Base-by-base conservation (phyloP, 2,797 vertebrate genomes). In the Syncerus caffer region DNA sequence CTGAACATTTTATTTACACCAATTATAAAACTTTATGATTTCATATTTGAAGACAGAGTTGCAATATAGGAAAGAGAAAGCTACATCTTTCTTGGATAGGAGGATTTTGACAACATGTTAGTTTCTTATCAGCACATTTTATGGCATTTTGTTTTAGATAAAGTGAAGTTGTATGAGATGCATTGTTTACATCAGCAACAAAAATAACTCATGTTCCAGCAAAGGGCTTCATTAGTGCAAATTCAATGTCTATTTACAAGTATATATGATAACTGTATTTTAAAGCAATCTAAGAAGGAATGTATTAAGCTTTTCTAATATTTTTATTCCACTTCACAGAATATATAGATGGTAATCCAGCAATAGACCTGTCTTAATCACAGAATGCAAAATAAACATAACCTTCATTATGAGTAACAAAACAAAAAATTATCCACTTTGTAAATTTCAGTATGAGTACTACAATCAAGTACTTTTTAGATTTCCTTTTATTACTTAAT, bases 271-370 rank as follows among this genome's bases (percentile, higher is more conserved):
- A 79, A 50, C 7, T 79, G n/a, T 6, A 88, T 50, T 93, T 91
- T 71, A 97, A 96, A 97, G 92, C 21, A 94, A 87, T 34, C 16
- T 89, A 83, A 45, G 58, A 95, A 91, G 74, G 55, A 92, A 89
- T 89, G 2, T 50, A 80, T 91, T 91, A 76, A 82, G 79, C 7
- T 34, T 47, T 64, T 6, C 71, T 78, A 60, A 89, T 80, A 78
- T 74, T 82, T 96, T 92, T 55, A 83, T n/a, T 96, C 1, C 85
- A 93, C 31, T 62, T 58, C 8, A 13, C 12, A 84, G 27, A 88
- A 84, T 92, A 71, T 57, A 58, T 74, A 74, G 62, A 93, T 55
- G 85, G 23, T 64, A 97, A 91, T n/a, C 4, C 91, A 87, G 7
- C 16, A 89, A 85, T 1, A 95, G 21, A 85, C 10, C 5, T 62